A percentile compares a stretch with the other conserved stretches of the same genome.
Evolutionary conservation across 2,113 vertebrate genomes (phyloP).

Genomic region (Ariopsis seemanni): DNA sequence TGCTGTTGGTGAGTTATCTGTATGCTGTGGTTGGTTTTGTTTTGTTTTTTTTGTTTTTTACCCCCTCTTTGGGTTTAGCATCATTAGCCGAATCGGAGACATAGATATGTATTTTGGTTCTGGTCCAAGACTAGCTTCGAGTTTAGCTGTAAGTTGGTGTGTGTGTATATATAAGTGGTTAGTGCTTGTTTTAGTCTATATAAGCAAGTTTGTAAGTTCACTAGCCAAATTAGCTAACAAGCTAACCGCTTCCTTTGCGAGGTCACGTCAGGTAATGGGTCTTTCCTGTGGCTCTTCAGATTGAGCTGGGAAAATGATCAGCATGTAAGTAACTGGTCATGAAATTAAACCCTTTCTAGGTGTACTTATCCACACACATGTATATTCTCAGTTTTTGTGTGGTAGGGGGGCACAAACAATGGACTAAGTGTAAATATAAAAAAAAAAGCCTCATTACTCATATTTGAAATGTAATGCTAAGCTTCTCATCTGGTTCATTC

Average conservation of each 20-base stretch:
- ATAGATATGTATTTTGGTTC: background rate
- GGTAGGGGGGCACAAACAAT: background rate
- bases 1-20: background rate
- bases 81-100: background rate
- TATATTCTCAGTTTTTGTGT: constrained; percentile 1
- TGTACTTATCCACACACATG: constrained; percentile 10
- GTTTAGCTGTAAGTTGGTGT: background rate
- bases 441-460: constrained; percentile 17
- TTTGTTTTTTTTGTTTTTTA: too few relatives aligned
- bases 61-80: too few relatives aligned
- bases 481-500: constrained; percentile 34
- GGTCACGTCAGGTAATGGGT: background rate
- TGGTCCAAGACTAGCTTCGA: background rate
- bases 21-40: background rate
- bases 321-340: background rate
- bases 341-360: background rate
- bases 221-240: background rate
- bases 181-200: background rate
- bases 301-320: background rate
- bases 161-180: background rate
- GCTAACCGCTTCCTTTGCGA: background rate
- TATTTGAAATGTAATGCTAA: constrained; percentile 19
- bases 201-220: background rate
- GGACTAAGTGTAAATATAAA: background rate
- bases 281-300: background rate